Evolutionary conservation across 2,113 vertebrate species (phyloP).

Genomic region (Callionymus lyra): DNA sequence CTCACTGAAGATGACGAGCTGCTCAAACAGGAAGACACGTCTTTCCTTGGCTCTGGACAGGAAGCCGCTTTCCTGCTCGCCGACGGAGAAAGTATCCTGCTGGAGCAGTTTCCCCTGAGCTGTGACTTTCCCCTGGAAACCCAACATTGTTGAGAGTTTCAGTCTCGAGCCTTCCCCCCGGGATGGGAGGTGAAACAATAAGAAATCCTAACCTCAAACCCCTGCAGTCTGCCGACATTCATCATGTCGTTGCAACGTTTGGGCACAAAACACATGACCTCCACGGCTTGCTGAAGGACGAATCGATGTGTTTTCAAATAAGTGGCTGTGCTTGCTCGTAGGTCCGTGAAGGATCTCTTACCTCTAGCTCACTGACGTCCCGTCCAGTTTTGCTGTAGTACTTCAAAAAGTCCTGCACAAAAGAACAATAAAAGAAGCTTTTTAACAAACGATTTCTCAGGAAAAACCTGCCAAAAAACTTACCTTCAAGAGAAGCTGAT

Average conservation of each 20-base stretch:
- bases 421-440: background rate
- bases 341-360: conserved; percentile 22
- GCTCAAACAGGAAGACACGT: conserved; percentile 84
- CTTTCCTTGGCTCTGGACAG: conserved; percentile 73
- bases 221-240: conserved; percentile 81
- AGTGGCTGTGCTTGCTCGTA: no score
- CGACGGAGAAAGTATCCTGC: conserved; percentile 81
- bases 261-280: conserved; percentile 85
- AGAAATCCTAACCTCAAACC: conserved; percentile 73
- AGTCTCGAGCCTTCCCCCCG: background rate
- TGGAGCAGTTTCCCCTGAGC: conserved; percentile 84
- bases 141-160: background rate
- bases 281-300: conserved; percentile 72
- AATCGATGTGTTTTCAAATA: background rate
- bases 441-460: no score
- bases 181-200: no score
- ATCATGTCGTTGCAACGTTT: conserved; percentile 88
- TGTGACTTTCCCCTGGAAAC: conserved; percentile 78
- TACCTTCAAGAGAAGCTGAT: conserved; percentile 82
- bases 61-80: conserved; percentile 68
- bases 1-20: conserved; percentile 84
- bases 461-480: background rate
- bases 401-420: conserved; percentile 79
- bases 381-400: conserved; percentile 76
- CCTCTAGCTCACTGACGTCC: conserved; percentile 71